Evolutionary conservation across 2,113 vertebrate species (phyloP).

Genomic region (Helogale parvula): DNA sequence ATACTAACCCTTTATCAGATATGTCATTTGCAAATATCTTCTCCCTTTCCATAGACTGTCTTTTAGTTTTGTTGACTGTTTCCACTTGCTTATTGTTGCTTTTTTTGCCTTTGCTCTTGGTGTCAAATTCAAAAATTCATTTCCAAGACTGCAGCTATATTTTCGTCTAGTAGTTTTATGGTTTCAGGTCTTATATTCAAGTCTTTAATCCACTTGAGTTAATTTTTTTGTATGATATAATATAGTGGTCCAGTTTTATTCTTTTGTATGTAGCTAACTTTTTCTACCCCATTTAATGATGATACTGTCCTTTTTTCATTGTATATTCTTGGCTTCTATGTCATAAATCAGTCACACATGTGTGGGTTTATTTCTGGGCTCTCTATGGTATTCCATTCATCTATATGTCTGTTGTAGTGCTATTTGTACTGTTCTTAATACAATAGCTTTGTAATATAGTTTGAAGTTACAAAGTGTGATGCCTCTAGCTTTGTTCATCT

Average conservation of each 20-base stretch:
- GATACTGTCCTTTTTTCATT: background rate
- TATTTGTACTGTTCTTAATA: background rate
- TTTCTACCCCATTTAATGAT: background rate
- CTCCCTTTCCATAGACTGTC: no score
- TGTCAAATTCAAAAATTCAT: background rate
- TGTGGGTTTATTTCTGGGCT: background rate
- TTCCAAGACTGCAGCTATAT: background rate
- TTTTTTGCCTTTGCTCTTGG: no score
- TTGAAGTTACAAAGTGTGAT: background rate
- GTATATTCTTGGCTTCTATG: background rate
- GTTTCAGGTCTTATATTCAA: background rate
- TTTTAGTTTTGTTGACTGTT: no score
- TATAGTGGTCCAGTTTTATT: background rate
- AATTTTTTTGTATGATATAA: background rate
- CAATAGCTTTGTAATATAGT: background rate
- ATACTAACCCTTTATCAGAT: no score
- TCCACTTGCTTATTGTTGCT: no score
- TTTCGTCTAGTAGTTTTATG: background rate
- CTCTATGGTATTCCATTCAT: background rate
- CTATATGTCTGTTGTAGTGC: background rate
- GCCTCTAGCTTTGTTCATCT: background rate
- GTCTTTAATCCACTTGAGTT: background rate
- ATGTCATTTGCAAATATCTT: no score
- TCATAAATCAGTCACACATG: background rate
- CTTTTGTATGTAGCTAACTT: background rate